Evolutionary conservation across 2,888 invertebrate genomes (phyloP).

Genomic region (Geophilus truncorum): DNA sequence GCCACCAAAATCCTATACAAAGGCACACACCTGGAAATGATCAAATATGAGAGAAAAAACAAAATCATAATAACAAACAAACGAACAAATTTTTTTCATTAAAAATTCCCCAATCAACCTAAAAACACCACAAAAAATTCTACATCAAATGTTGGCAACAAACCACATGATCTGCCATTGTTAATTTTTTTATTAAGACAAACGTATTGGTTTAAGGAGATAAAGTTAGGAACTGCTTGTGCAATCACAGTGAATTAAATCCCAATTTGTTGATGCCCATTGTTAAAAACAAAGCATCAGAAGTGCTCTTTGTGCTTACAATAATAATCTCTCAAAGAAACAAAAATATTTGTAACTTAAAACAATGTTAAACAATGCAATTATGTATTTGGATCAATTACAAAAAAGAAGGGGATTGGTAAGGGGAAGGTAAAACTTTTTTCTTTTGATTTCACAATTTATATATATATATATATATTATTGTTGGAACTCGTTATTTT

Average conservation of each 20-base stretch:
- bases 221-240: constrained; percentile 20
- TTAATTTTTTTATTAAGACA: background rate
- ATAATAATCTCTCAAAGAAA: background rate
- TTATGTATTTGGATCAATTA: background rate
- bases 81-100: too few species aligned
- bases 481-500: background rate
- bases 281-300: background rate
- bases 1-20: constrained; percentile 24
- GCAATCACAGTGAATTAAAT: constrained; percentile 22
- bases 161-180: constrained; percentile 15
- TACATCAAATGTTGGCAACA: constrained; percentile 4
- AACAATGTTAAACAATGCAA: background rate
- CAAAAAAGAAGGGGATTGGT: background rate
- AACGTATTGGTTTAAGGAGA: background rate
- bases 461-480: too few species aligned
- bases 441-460: constrained; percentile 1
- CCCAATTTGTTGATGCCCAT: constrained; percentile 3
- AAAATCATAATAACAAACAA: background rate
- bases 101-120: background rate
- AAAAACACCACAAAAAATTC: background rate
- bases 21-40: constrained; percentile 25
- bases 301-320: constrained; percentile 16
- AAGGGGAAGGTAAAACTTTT: background rate
- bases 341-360: too few species aligned
- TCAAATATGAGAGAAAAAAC: background rate